These are phyloP conservation scores for Axinella damicornis DNA, from an alignment of 37 sponge, comb jelly and placozoan genomes.

Conservation along the genomic window DNA sequence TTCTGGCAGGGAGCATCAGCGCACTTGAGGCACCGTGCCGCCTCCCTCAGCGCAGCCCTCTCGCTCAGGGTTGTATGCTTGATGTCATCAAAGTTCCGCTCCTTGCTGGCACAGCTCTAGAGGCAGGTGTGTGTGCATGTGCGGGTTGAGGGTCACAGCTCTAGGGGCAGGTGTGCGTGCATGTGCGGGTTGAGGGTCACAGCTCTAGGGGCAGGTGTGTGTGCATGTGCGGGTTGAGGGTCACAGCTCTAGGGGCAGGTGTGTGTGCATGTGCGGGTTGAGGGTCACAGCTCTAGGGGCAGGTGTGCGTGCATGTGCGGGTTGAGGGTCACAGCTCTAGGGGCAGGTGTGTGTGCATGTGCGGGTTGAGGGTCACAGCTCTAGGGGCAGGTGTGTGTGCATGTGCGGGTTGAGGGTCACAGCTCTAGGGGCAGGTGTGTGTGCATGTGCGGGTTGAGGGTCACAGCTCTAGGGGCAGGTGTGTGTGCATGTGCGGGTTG, in stretches of 20 bases:
- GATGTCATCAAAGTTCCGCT: constrained; percentile 95
- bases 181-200: constrained; percentile 3
- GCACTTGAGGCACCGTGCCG: constrained; percentile 94
- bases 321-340: too few relatives aligned
- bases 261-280: not conserved
- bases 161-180: constrained; percentile 6
- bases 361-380: too few relatives aligned
- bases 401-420: too few relatives aligned
- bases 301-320: constrained; percentile 1
- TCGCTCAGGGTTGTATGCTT: constrained; percentile 98
- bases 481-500: too few relatives aligned
- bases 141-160: constrained; percentile 7
- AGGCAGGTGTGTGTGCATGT: not conserved
- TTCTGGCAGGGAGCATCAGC: constrained; percentile 98
- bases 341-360: too few relatives aligned
- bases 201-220: constrained; percentile 9
- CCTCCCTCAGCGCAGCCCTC: constrained; percentile 87
- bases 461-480: too few relatives aligned
- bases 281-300: too few relatives aligned
- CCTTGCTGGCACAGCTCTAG: constrained; percentile 69
- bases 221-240: constrained; percentile 1
- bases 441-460: too few relatives aligned
- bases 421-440: too few relatives aligned
- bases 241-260: too few relatives aligned
- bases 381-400: too few relatives aligned